Conservation (phyloP, 2,113 vertebrate species). For the Charina bottae region DNA sequence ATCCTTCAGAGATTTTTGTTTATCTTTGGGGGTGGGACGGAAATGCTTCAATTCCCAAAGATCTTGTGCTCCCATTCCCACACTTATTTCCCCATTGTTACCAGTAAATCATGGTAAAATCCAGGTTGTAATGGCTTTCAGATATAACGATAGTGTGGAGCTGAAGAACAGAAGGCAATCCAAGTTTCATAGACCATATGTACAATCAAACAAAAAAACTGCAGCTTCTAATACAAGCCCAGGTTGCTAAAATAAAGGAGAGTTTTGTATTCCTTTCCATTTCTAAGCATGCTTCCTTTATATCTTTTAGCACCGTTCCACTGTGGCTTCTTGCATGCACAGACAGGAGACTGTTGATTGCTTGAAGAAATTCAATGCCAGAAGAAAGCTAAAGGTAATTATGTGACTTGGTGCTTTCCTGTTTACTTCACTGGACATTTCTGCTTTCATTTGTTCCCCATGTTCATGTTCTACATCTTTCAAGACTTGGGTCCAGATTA, state of each 20-base stretch:
- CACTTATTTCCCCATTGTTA: no score
- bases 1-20: no score
- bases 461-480: slow-evolving; percentile 1
- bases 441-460: neutral
- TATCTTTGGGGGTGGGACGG: no score
- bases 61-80: no score
- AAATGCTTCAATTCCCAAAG: no score
- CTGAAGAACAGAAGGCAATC: neutral
- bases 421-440: neutral
- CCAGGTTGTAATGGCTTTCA: neutral
- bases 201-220: neutral
- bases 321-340: slow-evolving; percentile 97
- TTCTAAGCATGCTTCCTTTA: slow-evolving; percentile 29
- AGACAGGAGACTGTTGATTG: slow-evolving; percentile 96
- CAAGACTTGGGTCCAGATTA: neutral
- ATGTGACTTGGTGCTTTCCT: neutral
- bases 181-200: neutral
- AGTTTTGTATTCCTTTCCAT: neutral
- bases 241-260: neutral
- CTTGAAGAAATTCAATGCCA: slow-evolving; percentile 96
- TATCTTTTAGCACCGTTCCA: slow-evolving; percentile 87
- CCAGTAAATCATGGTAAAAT: neutral
- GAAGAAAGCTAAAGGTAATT: slow-evolving; percentile 93
- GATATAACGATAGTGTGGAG: neutral
- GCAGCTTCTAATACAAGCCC: neutral